phyloP scores from a whole-genome alignment of 2,888 invertebrate species.

The Erannis defoliaria region DNA sequence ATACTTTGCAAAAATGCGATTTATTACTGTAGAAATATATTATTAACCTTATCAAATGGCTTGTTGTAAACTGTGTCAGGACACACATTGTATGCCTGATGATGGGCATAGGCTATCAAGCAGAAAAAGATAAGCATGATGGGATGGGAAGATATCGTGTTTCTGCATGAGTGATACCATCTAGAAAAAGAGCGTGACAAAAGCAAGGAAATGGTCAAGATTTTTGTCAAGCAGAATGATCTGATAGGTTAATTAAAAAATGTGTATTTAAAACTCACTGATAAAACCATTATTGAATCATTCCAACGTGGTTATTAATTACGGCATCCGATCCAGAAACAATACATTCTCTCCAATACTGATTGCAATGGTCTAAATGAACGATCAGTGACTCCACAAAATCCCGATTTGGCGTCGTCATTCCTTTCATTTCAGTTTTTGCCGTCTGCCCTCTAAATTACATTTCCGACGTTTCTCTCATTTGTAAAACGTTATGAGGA shows the following conservation, averaged over 20 bases:
- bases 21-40: too few relatives aligned
- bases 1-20: too few relatives aligned
- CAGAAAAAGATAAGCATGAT: too few relatives aligned
- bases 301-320: slow-evolving; percentile 19
- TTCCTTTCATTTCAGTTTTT: slow-evolving; percentile 73
- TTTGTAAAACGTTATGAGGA: slow-evolving; percentile 52
- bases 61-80: too few relatives aligned
- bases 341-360: slow-evolving; percentile 56
- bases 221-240: not conserved
- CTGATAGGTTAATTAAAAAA: too few relatives aligned
- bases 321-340: slow-evolving; percentile 36
- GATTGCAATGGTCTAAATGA: slow-evolving; percentile 66
- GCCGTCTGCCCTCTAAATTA: slow-evolving; percentile 65
- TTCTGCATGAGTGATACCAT: too few relatives aligned
- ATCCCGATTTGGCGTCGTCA: slow-evolving; percentile 65
- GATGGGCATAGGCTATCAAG: too few relatives aligned
- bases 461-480: slow-evolving; percentile 58
- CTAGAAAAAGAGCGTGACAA: too few relatives aligned
- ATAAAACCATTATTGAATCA: slow-evolving; percentile 1
- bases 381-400: slow-evolving; percentile 72
- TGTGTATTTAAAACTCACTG: not conserved
- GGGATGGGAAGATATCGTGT: too few relatives aligned
- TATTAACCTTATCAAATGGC: too few relatives aligned
- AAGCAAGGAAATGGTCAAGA: too few relatives aligned
- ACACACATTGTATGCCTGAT: too few relatives aligned